Percentiles rank a stretch among this genome's conserved stretches.
Evolutionary conservation across 2,888 invertebrate genomes (phyloP).

Genomic region (Nebria salina): DNA sequence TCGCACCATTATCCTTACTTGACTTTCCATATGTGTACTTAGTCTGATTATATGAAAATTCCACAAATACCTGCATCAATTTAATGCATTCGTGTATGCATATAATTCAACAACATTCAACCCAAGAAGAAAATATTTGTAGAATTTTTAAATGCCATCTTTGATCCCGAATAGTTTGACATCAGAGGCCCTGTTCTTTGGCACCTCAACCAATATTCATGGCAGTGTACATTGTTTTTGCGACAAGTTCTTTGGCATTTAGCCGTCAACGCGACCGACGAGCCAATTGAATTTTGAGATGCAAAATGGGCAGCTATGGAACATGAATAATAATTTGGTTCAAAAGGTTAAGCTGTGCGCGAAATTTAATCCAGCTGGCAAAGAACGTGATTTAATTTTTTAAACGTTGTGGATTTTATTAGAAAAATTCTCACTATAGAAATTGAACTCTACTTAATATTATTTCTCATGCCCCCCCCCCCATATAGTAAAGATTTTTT

Average conservation of each 20-base stretch:
- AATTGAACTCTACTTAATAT: too few relatives aligned
- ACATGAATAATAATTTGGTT: neutral
- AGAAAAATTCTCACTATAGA: too few relatives aligned
- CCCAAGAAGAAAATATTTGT: too few relatives aligned
- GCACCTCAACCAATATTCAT: neutral
- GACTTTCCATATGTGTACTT: neutral
- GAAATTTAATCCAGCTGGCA: neutral
- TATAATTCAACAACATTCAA: too few relatives aligned
- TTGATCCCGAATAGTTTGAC: neutral
- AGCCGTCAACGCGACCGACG: neutral
- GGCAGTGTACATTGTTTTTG: neutral
- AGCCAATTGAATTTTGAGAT: neutral
- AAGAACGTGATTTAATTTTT: neutral
- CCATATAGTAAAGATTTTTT: neutral
- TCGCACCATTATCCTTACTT: neutral
- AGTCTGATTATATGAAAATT: neutral
- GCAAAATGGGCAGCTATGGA: neutral
- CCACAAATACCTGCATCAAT: conserved; percentile 17
- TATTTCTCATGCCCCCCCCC: too few relatives aligned
- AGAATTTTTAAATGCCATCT: neutral
- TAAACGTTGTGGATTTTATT: neutral
- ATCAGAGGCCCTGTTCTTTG: conserved; percentile 12
- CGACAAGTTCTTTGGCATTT: neutral
- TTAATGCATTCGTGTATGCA: conserved; percentile 23
- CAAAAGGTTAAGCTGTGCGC: neutral